phyloP scores from a whole-genome alignment of 2,113 vertebrate genomes.

The Zootoca vivipara region DNA sequence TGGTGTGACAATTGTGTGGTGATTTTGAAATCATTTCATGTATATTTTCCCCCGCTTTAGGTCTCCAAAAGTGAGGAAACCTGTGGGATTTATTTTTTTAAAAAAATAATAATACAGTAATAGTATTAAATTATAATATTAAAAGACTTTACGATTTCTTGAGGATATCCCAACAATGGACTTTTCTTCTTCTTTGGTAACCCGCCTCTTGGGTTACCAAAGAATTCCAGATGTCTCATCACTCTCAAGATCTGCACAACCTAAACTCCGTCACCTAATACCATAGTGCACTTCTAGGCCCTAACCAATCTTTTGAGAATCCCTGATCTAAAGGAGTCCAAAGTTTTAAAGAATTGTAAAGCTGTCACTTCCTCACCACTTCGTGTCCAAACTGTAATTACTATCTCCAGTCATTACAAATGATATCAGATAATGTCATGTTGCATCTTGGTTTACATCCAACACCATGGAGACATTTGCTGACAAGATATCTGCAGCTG shows the following conservation, averaged over 20 bases:
- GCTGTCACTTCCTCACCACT: conserved; percentile 55
- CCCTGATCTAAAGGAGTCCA: conserved; percentile 42
- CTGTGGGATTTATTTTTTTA: background rate
- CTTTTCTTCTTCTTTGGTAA: background rate
- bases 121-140: too few relatives aligned
- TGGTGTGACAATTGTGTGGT: background rate
- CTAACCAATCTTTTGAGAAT: background rate
- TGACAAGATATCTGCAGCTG: conserved; percentile 48
- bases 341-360: conserved; percentile 49
- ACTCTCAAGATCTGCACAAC: background rate
- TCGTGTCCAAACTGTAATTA: conserved; percentile 34
- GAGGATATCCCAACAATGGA: background rate
- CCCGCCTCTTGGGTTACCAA: background rate
- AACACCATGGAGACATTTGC: conserved; percentile 41
- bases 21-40: background rate
- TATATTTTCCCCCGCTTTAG: background rate
- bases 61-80: background rate
- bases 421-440: conserved; percentile 64
- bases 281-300: background rate
- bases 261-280: too few relatives aligned
- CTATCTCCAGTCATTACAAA: conserved; percentile 62
- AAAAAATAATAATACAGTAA: background rate
- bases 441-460: conserved; percentile 64
- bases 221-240: background rate
- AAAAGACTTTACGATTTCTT: background rate